Evolutionary conservation across 2,797 vertebrate genomes (phyloP), one percentile per base, ranked within the genome.

Genomic region (Tapirus indicus): DNA sequence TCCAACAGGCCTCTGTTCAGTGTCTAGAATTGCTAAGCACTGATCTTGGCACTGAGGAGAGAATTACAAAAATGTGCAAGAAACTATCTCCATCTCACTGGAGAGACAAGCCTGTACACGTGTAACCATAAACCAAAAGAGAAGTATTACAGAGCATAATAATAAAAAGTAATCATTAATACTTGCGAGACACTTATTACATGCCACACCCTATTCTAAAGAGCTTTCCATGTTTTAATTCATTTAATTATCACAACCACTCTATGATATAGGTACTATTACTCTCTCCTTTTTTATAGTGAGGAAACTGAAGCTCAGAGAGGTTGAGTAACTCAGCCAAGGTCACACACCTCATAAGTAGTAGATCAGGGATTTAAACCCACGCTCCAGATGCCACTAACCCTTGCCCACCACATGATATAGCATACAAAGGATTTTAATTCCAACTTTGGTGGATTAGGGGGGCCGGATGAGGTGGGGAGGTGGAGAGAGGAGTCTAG

Each of bases 231-330:
- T 74, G 32, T 52, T 68, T 88, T 54, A 95, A 54, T 83, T 85
- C 58, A 27, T 27, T 87, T 69, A 54, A 20, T 72, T 71, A 75
- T 95, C 58, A 91, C 23, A 84, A 41, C 32, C 32, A 79, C 68
- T 68, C 49, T 41, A 4, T n/a, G 32, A 90, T 41, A 60, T 16
- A 60, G 60, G 18, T 38, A 41, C 79, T 52, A n/a, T 54, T 82
- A 27, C 14, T 32, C 38, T 69, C 11, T 93, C 17, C 20, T 60
- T 83, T 82, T 90, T 87, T 20, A 88, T 32, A 72, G 2, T 52
- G 68, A 94, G 56, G 69, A 92, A 95, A 82, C 29, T 54, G 32
- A 94, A 82, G 20, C 17, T 96, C 47, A n/a, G 52, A 84, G 77
- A 85, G 38, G 29, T 71, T 84, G 27, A 93, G 21, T 54, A 74